Conservation (phyloP, 2,888 invertebrate species). For the Heterodera filipjevi region DNA sequence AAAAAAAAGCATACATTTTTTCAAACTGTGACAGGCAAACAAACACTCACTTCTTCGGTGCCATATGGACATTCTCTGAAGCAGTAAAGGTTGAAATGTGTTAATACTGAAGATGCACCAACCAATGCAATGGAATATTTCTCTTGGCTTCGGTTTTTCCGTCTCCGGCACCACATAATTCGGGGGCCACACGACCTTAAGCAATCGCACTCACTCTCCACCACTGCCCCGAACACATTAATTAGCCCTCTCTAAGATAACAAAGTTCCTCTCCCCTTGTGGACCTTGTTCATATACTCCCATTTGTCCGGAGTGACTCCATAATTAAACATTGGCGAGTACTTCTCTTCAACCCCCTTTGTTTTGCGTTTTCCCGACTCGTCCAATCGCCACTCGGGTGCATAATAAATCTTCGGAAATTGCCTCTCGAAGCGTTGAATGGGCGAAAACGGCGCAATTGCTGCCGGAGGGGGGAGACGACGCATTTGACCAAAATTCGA, state of each 20-base stretch:
- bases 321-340: slow-evolving; percentile 51
- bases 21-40: neutral
- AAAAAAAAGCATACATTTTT: neutral
- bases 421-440: slow-evolving; percentile 47
- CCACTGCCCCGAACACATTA: too few relatives aligned
- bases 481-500: slow-evolving; percentile 15
- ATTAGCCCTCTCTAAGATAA: too few relatives aligned
- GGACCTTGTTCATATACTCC: slow-evolving; percentile 64
- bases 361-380: slow-evolving; percentile 40
- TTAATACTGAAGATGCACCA: neutral
- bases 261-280: too few relatives aligned
- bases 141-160: slow-evolving; percentile 57
- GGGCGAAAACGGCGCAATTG: slow-evolving; percentile 27
- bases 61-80: slow-evolving; percentile 50
- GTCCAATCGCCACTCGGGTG: slow-evolving; percentile 61
- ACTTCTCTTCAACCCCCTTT: slow-evolving; percentile 48
- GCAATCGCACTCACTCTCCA: neutral
- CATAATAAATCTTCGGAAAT: slow-evolving; percentile 53
- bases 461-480: slow-evolving; percentile 11
- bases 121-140: slow-evolving; percentile 43
- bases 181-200: slow-evolving; percentile 63
- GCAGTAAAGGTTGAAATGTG: neutral
- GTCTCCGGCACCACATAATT: slow-evolving; percentile 62
- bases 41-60: slow-evolving; percentile 58
- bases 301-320: slow-evolving; percentile 64